Percentiles rank a stretch among this genome's conserved stretches.
Conservation (phyloP, 2,888 invertebrate species). For the Argyresthia goedartella region DNA sequence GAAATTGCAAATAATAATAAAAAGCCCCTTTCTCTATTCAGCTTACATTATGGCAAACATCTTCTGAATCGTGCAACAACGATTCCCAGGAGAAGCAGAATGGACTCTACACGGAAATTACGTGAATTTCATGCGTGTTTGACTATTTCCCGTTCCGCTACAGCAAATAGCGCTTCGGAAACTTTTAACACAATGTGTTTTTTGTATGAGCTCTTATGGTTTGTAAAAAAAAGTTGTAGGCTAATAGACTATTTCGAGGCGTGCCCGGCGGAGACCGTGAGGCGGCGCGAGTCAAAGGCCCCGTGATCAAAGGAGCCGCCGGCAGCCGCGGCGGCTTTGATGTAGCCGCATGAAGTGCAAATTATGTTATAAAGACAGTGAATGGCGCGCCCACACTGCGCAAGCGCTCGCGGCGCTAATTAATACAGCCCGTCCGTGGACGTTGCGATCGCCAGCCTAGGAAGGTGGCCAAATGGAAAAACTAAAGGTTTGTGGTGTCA, state of each 20-base stretch:
- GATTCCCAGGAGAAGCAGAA: too few relatives aligned
- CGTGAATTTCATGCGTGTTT: too few relatives aligned
- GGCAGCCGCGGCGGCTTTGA: conserved; percentile 60
- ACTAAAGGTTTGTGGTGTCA: too few relatives aligned
- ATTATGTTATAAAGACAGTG: conserved; percentile 71
- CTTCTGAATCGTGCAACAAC: too few relatives aligned
- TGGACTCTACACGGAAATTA: too few relatives aligned
- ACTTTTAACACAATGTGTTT: too few relatives aligned
- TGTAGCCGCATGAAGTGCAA: conserved; percentile 69
- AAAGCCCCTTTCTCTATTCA: too few relatives aligned
- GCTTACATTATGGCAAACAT: too few relatives aligned
- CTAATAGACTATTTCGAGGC: conserved; percentile 66
- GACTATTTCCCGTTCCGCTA: too few relatives aligned
- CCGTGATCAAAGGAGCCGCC: conserved; percentile 67
- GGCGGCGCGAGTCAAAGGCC: conserved; percentile 47
- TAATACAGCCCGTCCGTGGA: conserved; percentile 25
- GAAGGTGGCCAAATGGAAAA: too few relatives aligned
- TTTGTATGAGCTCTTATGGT: neutral
- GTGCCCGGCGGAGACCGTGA: conserved; percentile 51
- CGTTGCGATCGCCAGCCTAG: neutral
- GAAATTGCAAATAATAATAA: too few relatives aligned
- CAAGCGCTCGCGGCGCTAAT: conserved; percentile 53
- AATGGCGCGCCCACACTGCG: conserved; percentile 41
- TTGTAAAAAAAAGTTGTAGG: conserved; percentile 37
- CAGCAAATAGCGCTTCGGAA: too few relatives aligned